Conservation (phyloP, 1,140 invertebrate species). For the Aphelenchoides fujianensis region DNA sequence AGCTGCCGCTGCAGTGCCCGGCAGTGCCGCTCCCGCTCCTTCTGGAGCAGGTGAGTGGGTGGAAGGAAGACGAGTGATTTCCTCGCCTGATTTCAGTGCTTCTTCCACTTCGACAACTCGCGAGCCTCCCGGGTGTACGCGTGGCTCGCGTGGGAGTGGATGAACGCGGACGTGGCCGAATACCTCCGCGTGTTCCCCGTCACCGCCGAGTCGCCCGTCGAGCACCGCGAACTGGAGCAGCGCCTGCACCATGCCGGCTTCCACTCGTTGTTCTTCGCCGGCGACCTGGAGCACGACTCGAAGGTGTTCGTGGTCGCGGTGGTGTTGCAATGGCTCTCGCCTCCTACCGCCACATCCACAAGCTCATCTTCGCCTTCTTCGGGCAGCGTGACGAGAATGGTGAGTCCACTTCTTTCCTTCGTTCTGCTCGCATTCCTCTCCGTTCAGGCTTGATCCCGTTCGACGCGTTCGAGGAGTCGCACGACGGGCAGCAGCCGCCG, state of each 20-base stretch:
- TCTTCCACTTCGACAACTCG: no score
- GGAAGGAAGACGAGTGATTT: no score
- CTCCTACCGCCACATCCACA: not conserved
- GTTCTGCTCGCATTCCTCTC: no score
- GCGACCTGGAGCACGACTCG: not conserved
- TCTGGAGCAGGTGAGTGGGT: no score
- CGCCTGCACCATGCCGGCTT: not conserved
- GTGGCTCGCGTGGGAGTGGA: no score
- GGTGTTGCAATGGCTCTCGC: not conserved
- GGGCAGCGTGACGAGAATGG: not conserved
- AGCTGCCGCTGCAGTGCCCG: not conserved
- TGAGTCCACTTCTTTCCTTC: no score
- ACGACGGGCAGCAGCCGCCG: not conserved
- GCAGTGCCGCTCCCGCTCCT: not conserved
- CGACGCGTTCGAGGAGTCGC: not conserved
- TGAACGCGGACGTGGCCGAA: no score
- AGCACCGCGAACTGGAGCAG: not conserved
- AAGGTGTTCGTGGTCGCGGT: not conserved
- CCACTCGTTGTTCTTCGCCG: not conserved
- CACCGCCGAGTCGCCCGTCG: not conserved
- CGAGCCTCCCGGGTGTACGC: no score
- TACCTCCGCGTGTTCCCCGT: not conserved
- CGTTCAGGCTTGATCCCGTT: not conserved
- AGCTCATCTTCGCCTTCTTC: not conserved
- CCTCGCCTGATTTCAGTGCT: no score